Base-by-base conservation (phyloP, 2,797 vertebrate species). In the Pangasius sanitwongsei region DNA sequence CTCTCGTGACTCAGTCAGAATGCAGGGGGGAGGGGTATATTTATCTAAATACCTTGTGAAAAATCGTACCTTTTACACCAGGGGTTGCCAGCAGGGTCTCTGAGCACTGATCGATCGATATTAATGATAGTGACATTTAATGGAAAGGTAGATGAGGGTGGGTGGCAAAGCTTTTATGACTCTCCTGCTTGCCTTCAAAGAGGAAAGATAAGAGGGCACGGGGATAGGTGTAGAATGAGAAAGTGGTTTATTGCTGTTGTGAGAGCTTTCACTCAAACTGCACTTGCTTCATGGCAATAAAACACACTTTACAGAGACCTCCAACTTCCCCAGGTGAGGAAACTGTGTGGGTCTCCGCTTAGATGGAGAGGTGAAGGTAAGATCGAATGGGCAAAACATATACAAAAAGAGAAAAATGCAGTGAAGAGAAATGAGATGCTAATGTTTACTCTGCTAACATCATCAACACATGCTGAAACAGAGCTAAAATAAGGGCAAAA, bases 91-190 rank as follows among this genome's bases (percentile, higher is more conserved):
- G 87, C 90, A 88, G 83, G 87, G 85, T 85, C 80, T 78, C 86
- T 31, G 81, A n/a, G 91, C 91, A 53, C 57, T 67, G 92, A 91
- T 93, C 83, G 41, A 86, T 92, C 90, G 92, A 87, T 88, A 93
- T 93, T 89, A 94, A 95, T 93, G 94, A 94, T 89, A 91, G 74
- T 88, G 90, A 87, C 90, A 86, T 93, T 94, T 92, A 93, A 92
- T 92, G 89, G 82, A 88, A 91, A 78, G 88, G 88, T 91, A 89
- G 91, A 91, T 89, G 90, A 93, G 74, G 78, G 92, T 63, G 86
- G 92, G 90, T 89, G 78, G 88, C 61, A 78, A 50, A 72, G 31
- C 55, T 70, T 90, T 93, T 90, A 90, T 85, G 85, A 88, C 83
- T 53, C 59, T 50, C 77, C 85, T 23, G 63, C 59, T 78, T n/a